Percentiles rank a stretch among this genome's conserved stretches.
Conservation (phyloP, 2,888 invertebrate genomes). For the Cryptocephalus moraei region DNA sequence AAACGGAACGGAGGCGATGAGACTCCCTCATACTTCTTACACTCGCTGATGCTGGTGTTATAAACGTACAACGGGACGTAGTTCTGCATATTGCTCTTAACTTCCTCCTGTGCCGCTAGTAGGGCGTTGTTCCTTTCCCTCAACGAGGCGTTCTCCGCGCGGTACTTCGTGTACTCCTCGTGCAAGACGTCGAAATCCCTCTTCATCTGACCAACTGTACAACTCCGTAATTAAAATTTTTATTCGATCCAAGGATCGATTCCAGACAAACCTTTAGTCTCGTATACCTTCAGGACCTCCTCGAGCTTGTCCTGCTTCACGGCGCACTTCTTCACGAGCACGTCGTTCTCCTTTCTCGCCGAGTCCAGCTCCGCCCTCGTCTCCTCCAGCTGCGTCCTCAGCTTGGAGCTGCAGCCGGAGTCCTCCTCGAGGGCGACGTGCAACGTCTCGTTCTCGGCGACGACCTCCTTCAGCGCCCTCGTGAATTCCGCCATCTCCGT, state of each 20-base stretch:
- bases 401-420: constrained; percentile 34
- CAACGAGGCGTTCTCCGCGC: constrained; percentile 47
- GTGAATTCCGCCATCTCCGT: constrained; percentile 60
- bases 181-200: constrained; percentile 55
- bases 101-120: constrained; percentile 42
- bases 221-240: neutral
- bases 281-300: constrained; percentile 63
- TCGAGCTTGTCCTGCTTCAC: constrained; percentile 63
- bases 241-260: neutral
- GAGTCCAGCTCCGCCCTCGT: constrained; percentile 35
- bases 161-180: constrained; percentile 49
- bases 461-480: constrained; percentile 56
- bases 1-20: neutral
- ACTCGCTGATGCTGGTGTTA: constrained; percentile 59
- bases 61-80: constrained; percentile 56
- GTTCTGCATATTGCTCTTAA: constrained; percentile 43
- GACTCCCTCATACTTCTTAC: constrained; percentile 46
- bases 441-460: constrained; percentile 59
- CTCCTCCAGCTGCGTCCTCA: constrained; percentile 36
- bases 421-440: constrained; percentile 43
- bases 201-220: constrained; percentile 51
- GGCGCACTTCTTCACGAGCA: constrained; percentile 52
- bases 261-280: constrained; percentile 52
- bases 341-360: constrained; percentile 34
- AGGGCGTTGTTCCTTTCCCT: constrained; percentile 50